A percentile compares a stretch with the other conserved stretches of the same genome.
These are phyloP conservation scores for Axis porcinus DNA, from an alignment of 2,113 vertebrate genomes.

Conservation along the genomic window DNA sequence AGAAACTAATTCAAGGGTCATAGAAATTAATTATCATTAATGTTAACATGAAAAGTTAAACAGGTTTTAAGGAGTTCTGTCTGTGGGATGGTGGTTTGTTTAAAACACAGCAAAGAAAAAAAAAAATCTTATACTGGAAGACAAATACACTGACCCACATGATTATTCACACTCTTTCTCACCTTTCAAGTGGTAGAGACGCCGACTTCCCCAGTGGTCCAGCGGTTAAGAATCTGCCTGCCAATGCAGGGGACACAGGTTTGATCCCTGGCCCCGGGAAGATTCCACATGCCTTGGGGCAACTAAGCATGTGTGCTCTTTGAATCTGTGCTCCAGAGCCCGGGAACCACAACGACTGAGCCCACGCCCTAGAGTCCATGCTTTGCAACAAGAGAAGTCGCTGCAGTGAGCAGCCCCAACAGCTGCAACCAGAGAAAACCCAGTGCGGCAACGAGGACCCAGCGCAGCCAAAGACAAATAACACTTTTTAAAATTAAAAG, in stretches of 20 bases:
- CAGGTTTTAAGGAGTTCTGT: background rate
- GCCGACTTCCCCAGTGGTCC: accelerated
- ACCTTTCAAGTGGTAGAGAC: background rate
- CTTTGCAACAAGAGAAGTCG: background rate
- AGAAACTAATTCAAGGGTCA: background rate
- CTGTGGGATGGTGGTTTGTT: background rate
- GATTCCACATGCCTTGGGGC: background rate
- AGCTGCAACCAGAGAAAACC: background rate
- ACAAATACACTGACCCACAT: background rate
- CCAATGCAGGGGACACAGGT: background rate
- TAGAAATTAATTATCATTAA: background rate
- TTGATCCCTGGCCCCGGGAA: background rate
- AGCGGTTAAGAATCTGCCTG: background rate
- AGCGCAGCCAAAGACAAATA: accelerated
- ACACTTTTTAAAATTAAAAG: background rate
- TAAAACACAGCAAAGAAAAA: background rate
- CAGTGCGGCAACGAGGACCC: background rate
- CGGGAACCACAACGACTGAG: background rate
- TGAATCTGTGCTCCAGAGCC: background rate
- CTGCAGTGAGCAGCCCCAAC: background rate
- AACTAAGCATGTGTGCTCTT: background rate
- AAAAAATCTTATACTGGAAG: background rate
- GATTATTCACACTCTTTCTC: background rate
- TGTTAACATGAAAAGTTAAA: background rate
- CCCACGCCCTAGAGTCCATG: background rate